Percentiles rank a stretch among this genome's conserved stretches.
phyloP scores from a whole-genome alignment of 2,797 vertebrate species.

The Sciurus carolinensis region DNA sequence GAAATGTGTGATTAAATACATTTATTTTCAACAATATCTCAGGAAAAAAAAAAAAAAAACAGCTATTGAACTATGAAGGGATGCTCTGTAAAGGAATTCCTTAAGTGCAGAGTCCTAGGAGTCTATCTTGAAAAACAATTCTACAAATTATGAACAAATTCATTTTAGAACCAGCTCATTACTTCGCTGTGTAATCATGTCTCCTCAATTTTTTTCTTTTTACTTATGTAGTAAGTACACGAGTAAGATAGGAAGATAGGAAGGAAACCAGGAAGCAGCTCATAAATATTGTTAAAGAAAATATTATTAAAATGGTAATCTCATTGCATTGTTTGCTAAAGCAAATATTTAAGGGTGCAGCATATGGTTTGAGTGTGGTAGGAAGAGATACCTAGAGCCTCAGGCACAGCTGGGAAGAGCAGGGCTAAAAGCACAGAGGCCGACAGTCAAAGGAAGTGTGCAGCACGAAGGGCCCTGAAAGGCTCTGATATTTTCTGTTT shows the following conservation, averaged over 20 bases:
- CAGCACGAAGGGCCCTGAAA: not conserved
- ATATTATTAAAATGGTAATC: conserved; percentile 29
- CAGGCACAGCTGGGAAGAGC: not conserved
- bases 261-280: conserved; percentile 27
- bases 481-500: conserved; percentile 46
- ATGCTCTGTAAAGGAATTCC: not conserved
- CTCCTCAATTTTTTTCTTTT: not conserved
- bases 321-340: conserved; percentile 1
- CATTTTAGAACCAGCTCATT: conserved; percentile 61
- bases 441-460: not conserved
- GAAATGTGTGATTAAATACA: conserved; percentile 50
- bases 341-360: conserved; percentile 45
- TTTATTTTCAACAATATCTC: conserved; percentile 65
- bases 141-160: conserved; percentile 63
- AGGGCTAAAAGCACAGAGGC: not conserved
- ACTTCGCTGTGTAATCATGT: not conserved
- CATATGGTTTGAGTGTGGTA: not conserved
- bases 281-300: conserved; percentile 50
- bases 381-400: conserved; percentile 30
- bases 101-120: not conserved
- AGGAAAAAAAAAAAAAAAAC: not conserved
- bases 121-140: conserved; percentile 31
- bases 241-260: not conserved
- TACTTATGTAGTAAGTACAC: not conserved
- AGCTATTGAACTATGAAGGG: not conserved